A percentile compares a stretch with the other conserved stretches of the same genome.
Conservation (phyloP, 2,797 vertebrate species). For the Anomalospiza imberbis region DNA sequence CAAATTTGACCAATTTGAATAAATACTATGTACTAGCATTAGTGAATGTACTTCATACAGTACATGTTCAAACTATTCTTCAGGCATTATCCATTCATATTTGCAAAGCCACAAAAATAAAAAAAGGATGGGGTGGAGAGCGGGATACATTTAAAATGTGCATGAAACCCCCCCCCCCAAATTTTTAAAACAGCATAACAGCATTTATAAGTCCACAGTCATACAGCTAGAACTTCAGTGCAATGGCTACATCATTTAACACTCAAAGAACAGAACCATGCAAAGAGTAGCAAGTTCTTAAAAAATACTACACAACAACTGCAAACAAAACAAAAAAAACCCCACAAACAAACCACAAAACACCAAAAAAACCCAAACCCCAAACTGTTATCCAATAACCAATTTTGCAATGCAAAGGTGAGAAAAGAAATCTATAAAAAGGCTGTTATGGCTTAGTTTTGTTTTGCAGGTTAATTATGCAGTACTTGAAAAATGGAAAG, state of each 20-base stretch:
- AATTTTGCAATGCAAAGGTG: not conserved
- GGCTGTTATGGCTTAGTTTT: conserved; percentile 77
- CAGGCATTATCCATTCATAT: not conserved
- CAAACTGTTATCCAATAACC: not conserved
- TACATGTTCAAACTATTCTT: not conserved
- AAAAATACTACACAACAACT: not conserved
- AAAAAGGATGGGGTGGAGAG: not conserved
- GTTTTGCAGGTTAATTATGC: conserved; percentile 73
- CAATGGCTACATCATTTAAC: not conserved
- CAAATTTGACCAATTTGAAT: conserved; percentile 36
- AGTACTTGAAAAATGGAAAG: conserved; percentile 56
- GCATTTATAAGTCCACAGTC: not conserved
- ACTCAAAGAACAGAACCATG: not conserved
- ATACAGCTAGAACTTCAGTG: not conserved
- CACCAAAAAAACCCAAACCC: not conserved
- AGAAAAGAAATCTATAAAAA: conserved; percentile 66
- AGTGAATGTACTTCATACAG: not conserved
- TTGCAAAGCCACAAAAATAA: not conserved
- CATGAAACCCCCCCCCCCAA: not conserved
- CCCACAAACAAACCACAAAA: not conserved
- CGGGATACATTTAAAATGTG: not conserved
- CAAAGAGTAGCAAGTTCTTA: not conserved
- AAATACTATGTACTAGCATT: not conserved
- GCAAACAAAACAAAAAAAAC: not conserved
- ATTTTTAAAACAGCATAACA: not conserved